Base-by-base conservation (phyloP, 2,113 vertebrate genomes). In the Zapus hudsonius region DNA sequence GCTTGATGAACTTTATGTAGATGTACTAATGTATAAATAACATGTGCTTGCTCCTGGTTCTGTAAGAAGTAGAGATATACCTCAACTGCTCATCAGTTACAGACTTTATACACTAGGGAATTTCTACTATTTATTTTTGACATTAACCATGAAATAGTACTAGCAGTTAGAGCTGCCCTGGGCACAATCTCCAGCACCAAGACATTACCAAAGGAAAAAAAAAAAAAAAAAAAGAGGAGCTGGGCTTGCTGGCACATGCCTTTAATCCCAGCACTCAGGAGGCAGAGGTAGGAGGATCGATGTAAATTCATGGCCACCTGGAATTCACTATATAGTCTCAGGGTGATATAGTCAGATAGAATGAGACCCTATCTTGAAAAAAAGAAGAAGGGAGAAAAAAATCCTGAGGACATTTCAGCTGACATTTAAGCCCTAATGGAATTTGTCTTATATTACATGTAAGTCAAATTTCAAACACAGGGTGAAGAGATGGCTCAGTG, bases 11-110 rank as follows among this genome's bases (percentile, higher is more conserved):
- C 88, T 80, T 12, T 31, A 59, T 84, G 91, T 87, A 91, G 59
- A 81, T 36, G 31, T 61, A 47, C 88, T 94, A 76, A 95, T 19
- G 76, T 79, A 78, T 67, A 96, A 96, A 95, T 80, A 96, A 91
- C 91, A 95, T 95, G 89, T 1, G 7, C 38, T 20, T 19, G 31
- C 4, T 15, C 42, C 66, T 74, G 19, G 85, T 63, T 82, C 75
- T 33, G 11, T 11, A 70, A 81, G 33, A 29, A 42, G 44, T 8
- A 12, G 19, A 22, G 16, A 16, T 15, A 64, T 3, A 59, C 4
- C 55, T 44, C 55, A 40, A 9, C 40, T 16, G n/a, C 66, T 61
- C 75, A 19, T 12, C 42, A 25, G 5, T 75, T 70, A 29, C 3
- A 52, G 89, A 40, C 42, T 55, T 55, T 67, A 42, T 15, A 12